phyloP scores from a whole-genome alignment of 2,888 invertebrate species.

The Chalcis sispes region DNA sequence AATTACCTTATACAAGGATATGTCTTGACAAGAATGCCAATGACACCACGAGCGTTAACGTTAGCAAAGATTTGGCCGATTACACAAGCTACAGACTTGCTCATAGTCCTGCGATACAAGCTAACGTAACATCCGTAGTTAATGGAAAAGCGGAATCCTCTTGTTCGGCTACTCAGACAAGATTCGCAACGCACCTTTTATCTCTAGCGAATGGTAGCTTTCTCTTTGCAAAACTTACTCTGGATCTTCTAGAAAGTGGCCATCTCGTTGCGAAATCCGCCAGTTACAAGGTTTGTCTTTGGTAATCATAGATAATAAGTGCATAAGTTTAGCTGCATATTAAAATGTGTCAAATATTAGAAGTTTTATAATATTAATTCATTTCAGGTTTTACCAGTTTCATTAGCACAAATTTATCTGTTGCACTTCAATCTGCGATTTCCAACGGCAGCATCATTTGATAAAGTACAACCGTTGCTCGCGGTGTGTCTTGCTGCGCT shows the following conservation, averaged over 20 bases:
- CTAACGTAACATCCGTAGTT: conserved; percentile 84
- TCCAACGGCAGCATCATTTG: conserved; percentile 92
- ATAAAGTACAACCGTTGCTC: conserved; percentile 91
- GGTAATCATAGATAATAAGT: background rate
- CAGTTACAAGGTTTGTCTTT: conserved; percentile 85
- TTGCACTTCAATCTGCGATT: conserved; percentile 94
- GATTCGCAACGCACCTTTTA: conserved; percentile 91
- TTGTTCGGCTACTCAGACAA: conserved; percentile 81
- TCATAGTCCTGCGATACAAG: conserved; percentile 88
- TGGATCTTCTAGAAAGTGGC: conserved; percentile 94
- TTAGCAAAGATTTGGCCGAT: conserved; percentile 91
- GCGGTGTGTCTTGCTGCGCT: conserved; percentile 94
- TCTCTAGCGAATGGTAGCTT: conserved; percentile 92
- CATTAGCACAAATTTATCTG: conserved; percentile 91
- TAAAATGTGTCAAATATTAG: background rate
- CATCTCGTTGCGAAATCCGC: conserved; percentile 95
- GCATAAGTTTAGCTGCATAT: background rate
- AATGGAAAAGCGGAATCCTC: conserved; percentile 81
- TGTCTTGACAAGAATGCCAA: conserved; percentile 84
- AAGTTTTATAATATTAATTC: background rate
- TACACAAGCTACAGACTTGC: conserved; percentile 91
- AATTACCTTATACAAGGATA: conserved; percentile 87
- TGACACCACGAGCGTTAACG: conserved; percentile 76
- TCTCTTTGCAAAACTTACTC: conserved; percentile 91
- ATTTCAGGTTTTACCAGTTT: conserved; percentile 85